phyloP scores from a whole-genome alignment of 2,797 vertebrate species.

The Hipposideros larvatus region DNA sequence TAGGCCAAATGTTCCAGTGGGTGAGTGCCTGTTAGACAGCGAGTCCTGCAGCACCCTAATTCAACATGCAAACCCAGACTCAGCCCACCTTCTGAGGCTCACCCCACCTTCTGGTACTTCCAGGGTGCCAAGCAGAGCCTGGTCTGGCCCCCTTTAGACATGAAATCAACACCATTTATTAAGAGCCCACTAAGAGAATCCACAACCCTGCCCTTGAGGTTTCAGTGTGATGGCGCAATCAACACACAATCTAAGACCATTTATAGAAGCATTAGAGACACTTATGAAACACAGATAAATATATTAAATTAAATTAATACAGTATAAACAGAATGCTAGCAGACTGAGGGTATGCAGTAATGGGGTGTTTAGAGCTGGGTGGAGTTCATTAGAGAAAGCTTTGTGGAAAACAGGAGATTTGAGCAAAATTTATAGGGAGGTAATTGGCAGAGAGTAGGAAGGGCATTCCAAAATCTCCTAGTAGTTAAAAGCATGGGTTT shows the following conservation, averaged over 20 bases:
- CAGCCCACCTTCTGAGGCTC: neutral
- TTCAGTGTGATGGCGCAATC: neutral
- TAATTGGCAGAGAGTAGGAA: neutral
- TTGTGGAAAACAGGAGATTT: constrained; percentile 29
- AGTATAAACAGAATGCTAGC: neutral
- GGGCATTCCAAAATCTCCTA: constrained; percentile 10
- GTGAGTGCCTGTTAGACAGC: neutral
- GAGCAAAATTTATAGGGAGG: constrained; percentile 36
- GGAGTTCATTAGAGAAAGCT: constrained; percentile 8
- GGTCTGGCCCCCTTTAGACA: neutral
- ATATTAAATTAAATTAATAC: neutral
- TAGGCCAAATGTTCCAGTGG: neutral
- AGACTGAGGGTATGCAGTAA: neutral
- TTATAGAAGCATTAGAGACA: constrained; percentile 11
- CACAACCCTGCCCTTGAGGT: neutral
- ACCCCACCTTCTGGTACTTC: neutral
- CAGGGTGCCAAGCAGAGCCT: neutral
- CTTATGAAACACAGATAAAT: constrained; percentile 52
- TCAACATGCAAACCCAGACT: constrained; percentile 30
- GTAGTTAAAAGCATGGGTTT: constrained; percentile 12
- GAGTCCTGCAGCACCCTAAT: neutral
- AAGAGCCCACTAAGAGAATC: neutral
- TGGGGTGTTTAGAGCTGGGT: constrained; percentile 27
- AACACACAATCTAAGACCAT: neutral
- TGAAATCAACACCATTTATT: neutral